A percentile compares a stretch with the other conserved stretches of the same genome.
Conservation (phyloP, 2,113 vertebrate species). For the Corydoras sp. region DNA sequence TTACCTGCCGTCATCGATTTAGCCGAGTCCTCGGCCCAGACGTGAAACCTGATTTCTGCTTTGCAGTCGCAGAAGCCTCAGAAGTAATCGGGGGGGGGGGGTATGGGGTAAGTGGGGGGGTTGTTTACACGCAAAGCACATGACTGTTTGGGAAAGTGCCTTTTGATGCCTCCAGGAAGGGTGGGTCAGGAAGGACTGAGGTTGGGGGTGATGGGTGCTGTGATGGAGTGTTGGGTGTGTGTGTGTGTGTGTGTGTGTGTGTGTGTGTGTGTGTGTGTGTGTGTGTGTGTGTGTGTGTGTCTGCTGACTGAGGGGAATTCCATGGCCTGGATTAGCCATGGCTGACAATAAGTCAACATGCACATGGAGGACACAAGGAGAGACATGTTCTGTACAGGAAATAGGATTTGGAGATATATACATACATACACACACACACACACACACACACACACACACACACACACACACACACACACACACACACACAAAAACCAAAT, state of each 20-base stretch:
- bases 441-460: too few relatives aligned
- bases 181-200: slow-evolving; percentile 25
- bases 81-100: slow-evolving; percentile 24
- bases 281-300: slow-evolving; percentile 38
- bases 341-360: slow-evolving; percentile 5
- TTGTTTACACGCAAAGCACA: slow-evolving; percentile 26
- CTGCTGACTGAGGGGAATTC: slow-evolving; percentile 45
- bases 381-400: slow-evolving; percentile 11
- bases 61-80: slow-evolving; percentile 1
- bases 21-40: neutral
- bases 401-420: neutral
- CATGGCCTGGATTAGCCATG: slow-evolving; percentile 30
- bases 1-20: neutral
- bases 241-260: slow-evolving; percentile 20
- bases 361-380: slow-evolving; percentile 10
- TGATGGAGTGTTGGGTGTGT: slow-evolving; percentile 23
- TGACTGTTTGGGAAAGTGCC: slow-evolving; percentile 30
- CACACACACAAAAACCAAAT: too few relatives aligned
- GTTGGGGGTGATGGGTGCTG: slow-evolving; percentile 8
- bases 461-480: too few relatives aligned
- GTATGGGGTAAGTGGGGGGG: too few relatives aligned
- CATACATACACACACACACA: too few relatives aligned
- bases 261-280: slow-evolving; percentile 19
- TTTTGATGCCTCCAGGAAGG: slow-evolving; percentile 24
- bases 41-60: slow-evolving; percentile 1